Conservation (phyloP, 1,140 invertebrate species). For the Goniozus legneri region DNA sequence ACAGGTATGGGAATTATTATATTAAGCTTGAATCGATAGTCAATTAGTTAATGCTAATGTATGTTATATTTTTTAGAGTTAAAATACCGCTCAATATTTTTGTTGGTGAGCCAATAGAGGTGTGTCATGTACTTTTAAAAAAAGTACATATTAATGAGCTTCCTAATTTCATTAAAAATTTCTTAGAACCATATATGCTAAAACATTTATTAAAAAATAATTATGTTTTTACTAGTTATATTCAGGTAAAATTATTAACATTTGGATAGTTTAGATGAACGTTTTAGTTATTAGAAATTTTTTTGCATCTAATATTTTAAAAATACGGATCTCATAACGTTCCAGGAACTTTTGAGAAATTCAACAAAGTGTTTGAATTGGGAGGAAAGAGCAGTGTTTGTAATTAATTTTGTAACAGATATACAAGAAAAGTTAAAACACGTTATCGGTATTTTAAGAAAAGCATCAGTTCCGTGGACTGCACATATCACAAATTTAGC, state of each 20-base stretch:
- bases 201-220: slow-evolving; percentile 41
- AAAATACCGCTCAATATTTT: slow-evolving; percentile 34
- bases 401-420: slow-evolving; percentile 35
- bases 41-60: neutral
- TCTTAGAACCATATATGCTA: slow-evolving; percentile 37
- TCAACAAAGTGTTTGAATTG: slow-evolving; percentile 32
- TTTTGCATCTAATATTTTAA: too few relatives aligned
- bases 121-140: slow-evolving; percentile 32
- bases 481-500: slow-evolving; percentile 28
- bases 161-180: slow-evolving; percentile 28
- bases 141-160: slow-evolving; percentile 34
- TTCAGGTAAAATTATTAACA: too few relatives aligned
- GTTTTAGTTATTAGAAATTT: too few relatives aligned
- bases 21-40: slow-evolving; percentile 7
- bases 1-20: slow-evolving; percentile 29
- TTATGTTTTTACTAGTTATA: slow-evolving; percentile 30
- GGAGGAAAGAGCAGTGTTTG: slow-evolving; percentile 34
- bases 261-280: too few relatives aligned
- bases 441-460: slow-evolving; percentile 35
- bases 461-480: slow-evolving; percentile 43
- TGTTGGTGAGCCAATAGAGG: slow-evolving; percentile 29
- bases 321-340: neutral
- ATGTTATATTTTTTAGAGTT: slow-evolving; percentile 22
- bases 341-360: neutral
- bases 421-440: slow-evolving; percentile 37